Evolutionary conservation across 2,113 vertebrate species (phyloP).

Genomic region (Opisthocomus hoazin): DNA sequence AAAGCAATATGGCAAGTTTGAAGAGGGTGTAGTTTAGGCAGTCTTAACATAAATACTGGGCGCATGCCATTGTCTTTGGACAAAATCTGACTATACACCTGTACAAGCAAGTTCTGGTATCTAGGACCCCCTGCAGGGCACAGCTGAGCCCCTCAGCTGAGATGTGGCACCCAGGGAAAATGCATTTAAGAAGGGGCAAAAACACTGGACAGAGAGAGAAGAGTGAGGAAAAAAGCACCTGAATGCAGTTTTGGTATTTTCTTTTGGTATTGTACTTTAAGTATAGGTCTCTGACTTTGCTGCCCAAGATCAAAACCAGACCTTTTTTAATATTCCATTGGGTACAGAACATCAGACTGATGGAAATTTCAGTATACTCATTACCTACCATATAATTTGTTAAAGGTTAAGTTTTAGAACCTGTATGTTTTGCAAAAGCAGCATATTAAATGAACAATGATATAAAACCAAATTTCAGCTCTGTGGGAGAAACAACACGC

Average conservation of each 20-base stretch:
- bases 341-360: background rate
- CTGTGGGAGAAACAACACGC: background rate
- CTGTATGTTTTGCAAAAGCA: background rate
- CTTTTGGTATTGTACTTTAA: background rate
- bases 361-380: background rate
- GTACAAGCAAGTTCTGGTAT: background rate
- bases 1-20: background rate
- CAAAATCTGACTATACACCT: background rate
- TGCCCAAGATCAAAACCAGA: background rate
- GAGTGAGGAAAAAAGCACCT: background rate
- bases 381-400: background rate
- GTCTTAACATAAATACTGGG: background rate
- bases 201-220: background rate
- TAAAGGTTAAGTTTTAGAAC: background rate
- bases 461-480: background rate
- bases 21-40: background rate
- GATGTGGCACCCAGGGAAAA: background rate
- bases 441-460: background rate
- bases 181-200: background rate
- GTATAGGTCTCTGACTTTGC: background rate
- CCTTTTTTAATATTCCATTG: background rate
- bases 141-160: background rate
- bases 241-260: background rate
- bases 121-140: background rate
- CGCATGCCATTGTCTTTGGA: background rate